Base-by-base conservation (phyloP, 1,140 invertebrate species). In the Zaprionus ghesquierei region DNA sequence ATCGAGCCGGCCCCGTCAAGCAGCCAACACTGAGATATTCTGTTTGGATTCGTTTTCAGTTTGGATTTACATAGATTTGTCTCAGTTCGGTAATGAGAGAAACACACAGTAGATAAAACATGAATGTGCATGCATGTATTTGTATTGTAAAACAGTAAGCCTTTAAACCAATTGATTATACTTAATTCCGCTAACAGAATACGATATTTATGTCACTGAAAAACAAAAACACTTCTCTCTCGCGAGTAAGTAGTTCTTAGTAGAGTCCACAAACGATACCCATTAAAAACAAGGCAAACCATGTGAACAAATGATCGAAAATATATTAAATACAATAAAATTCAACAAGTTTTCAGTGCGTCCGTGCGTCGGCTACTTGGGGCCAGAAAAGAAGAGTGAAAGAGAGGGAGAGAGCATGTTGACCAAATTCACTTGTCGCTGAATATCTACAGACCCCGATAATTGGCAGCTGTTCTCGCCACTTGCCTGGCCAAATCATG, bases 281-380 rank as follows among this genome's bases (percentile, higher is more conserved):
- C 78, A 72, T 59, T 38, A 35, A 61, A 62, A 64, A 62, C 63
- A 87, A 74, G 75, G 69, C 81, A 71, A 74, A 81, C 70, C 76
- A 66, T 78, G 81, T 85, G 75, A 85, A 84, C n/a, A 41, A 72
- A 75, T 76, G 77, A 86, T 73, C 56, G 75, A 87, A 73, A 79
- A 79, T 79, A 86, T 87, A 86, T 87, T 78, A 78, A 81, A 86
- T 79, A 79, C 68, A 86, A 87, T 54, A 69, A 71, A 69, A 46
- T 58, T 41, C 25, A 49, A 69, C 15, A 53, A 54, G 38, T 64
- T 69, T 63, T 65, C 25, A 71, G 54, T 55, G 35, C n/a, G n/a
- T n/a, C n/a, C n/a, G n/a, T 18, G 9, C 25, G 31, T 6, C 5
- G 9, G 33, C 1, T 20, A 8, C 18, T 62, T 35, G 29, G 38